A percentile compares a stretch with the other conserved stretches of the same genome.
Conservation (phyloP, 2,113 vertebrate species). For the Gadus chalcogrammus region DNA sequence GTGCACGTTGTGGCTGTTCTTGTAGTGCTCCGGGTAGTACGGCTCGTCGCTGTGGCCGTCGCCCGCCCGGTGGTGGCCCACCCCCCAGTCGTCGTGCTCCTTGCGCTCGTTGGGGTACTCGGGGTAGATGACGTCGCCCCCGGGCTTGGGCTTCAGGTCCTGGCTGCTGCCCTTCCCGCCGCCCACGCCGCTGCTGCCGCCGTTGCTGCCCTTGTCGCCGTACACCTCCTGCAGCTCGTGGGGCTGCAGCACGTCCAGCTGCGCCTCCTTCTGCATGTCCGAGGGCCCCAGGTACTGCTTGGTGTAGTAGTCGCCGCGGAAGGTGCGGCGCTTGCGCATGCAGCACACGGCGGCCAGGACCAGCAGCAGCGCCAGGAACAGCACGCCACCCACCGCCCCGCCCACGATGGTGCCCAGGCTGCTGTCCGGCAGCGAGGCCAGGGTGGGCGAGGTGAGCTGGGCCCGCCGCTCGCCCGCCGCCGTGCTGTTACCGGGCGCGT, state of each 20-base stretch:
- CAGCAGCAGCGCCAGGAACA: conserved; percentile 85
- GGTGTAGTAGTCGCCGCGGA: conserved; percentile 97
- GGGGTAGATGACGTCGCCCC: conserved; percentile 82
- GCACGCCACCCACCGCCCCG: conserved; percentile 85
- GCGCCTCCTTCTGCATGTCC: conserved; percentile 97
- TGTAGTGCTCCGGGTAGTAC: conserved; percentile 70
- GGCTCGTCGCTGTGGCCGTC: conserved; percentile 77
- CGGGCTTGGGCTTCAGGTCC: conserved; percentile 87
- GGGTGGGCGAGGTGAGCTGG: conserved; percentile 80
- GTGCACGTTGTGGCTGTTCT: conserved; percentile 68
- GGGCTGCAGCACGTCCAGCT: conserved; percentile 92
- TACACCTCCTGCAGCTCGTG: conserved; percentile 90
- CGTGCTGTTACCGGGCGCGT: conserved; percentile 76
- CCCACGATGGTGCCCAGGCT: conserved; percentile 86
- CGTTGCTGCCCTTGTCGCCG: conserved; percentile 86
- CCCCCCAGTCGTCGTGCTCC: conserved; percentile 83
- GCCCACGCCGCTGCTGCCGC: conserved; percentile 25
- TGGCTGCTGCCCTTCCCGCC: conserved; percentile 51
- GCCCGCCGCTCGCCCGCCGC: conserved; percentile 68
- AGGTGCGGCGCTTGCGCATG: conserved; percentile 90
- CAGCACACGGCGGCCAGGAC: conserved; percentile 79
- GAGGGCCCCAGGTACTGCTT: conserved; percentile 96
- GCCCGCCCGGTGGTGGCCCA: conserved; percentile 58
- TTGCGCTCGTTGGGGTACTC: conserved; percentile 87
- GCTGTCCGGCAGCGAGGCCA: conserved; percentile 80